Percentiles rank a stretch among this genome's conserved stretches.
Conservation (phyloP, 35 echinoderm and acorn worm genomes). For the Lytechinus pictus region DNA sequence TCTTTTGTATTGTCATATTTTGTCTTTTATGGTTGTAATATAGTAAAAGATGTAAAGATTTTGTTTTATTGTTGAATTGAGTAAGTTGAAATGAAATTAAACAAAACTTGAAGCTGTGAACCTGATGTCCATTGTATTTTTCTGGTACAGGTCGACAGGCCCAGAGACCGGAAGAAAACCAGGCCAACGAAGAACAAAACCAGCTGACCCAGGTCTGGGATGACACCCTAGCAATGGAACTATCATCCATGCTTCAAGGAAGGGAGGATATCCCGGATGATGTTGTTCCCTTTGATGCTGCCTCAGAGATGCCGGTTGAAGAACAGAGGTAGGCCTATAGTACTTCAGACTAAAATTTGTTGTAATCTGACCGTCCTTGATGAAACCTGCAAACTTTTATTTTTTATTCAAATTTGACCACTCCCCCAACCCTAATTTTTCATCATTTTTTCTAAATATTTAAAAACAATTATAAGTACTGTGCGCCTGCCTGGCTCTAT, state of each 20-base stretch:
- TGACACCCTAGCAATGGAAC: constrained; percentile 55
- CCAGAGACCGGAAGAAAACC: constrained; percentile 25
- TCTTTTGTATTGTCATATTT: too few relatives aligned
- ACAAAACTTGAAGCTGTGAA: too few relatives aligned
- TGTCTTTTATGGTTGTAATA: too few relatives aligned
- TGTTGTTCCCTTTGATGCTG: constrained; percentile 95
- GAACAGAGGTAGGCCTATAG: constrained; percentile 81
- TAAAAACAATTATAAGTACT: too few relatives aligned
- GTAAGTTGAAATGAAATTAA: too few relatives aligned
- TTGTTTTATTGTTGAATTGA: too few relatives aligned
- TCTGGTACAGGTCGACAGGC: background rate
- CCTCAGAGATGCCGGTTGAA: constrained; percentile 89
- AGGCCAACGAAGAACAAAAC: constrained; percentile 47
- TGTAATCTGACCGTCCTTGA: background rate
- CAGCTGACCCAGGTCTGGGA: constrained; percentile 79
- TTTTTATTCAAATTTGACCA: background rate
- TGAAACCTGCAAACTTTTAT: background rate
- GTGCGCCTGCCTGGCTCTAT: background rate
- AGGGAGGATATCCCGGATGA: constrained; percentile 91
- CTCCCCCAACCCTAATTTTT: too few relatives aligned
- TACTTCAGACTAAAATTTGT: background rate
- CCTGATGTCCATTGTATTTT: too few relatives aligned
- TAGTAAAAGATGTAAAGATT: too few relatives aligned
- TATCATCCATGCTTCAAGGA: constrained; percentile 86
- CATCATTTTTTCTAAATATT: too few relatives aligned